Evolutionary conservation across 2,797 vertebrate genomes (phyloP).

Genomic region (Amniataba percoides): DNA sequence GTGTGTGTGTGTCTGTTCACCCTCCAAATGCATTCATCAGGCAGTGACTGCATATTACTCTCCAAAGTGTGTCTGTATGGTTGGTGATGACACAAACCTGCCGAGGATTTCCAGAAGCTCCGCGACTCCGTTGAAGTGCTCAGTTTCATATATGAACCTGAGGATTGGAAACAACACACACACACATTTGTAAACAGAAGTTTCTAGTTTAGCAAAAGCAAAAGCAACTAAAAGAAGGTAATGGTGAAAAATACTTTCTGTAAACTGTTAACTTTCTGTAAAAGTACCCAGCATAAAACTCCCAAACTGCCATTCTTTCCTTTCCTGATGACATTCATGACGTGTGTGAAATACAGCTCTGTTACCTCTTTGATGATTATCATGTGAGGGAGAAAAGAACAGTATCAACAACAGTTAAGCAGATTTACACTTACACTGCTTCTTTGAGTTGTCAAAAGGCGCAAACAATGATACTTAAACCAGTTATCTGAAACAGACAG

Average conservation of each 20-base stretch:
- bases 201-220: not conserved
- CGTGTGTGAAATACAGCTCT: slow-evolving; percentile 2
- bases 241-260: not conserved
- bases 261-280: slow-evolving; percentile 3
- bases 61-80: slow-evolving; percentile 8
- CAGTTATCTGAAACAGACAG: slow-evolving; percentile 5
- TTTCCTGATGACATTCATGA: not conserved
- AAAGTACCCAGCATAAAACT: not conserved
- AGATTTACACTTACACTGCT: not conserved
- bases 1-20: not conserved
- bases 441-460: slow-evolving; percentile 22
- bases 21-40: slow-evolving; percentile 15
- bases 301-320: not conserved
- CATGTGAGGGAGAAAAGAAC: not conserved
- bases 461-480: slow-evolving; percentile 21
- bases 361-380: not conserved
- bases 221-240: not conserved
- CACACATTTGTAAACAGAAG: not conserved
- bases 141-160: slow-evolving; percentile 95
- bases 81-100: slow-evolving; percentile 78
- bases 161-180: slow-evolving; percentile 27
- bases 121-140: slow-evolving; percentile 94
- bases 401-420: not conserved
- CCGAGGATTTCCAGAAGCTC: slow-evolving; percentile 94
- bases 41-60: not conserved